Percentiles rank a stretch among this genome's conserved stretches.
Conservation (phyloP, 1,140 invertebrate species). For the Hormaphis cornu region DNA sequence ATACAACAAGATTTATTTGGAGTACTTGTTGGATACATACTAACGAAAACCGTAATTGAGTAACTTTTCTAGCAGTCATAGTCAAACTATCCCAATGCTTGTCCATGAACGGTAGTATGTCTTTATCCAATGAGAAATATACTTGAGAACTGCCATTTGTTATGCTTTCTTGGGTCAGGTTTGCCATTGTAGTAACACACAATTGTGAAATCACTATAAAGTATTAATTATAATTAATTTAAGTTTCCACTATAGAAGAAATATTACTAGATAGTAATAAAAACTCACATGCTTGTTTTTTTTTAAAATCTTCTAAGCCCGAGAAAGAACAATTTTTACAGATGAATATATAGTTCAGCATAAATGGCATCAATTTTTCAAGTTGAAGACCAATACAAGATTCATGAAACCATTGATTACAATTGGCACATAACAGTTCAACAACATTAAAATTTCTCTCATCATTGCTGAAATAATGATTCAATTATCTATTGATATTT, state of each 20-base stretch:
- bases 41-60: constrained; percentile 78
- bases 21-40: constrained; percentile 42
- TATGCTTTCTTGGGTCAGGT: constrained; percentile 66
- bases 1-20: too few species aligned
- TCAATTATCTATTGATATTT: too few species aligned
- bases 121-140: constrained; percentile 75
- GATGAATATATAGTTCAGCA: constrained; percentile 91
- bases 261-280: background rate
- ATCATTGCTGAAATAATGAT: constrained; percentile 59
- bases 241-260: background rate
- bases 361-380: constrained; percentile 86
- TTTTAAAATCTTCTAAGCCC: constrained; percentile 77
- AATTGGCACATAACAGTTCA: constrained; percentile 82
- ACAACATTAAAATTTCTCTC: constrained; percentile 81
- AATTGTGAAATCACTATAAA: constrained; percentile 83
- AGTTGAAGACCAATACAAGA: constrained; percentile 82
- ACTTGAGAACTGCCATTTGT: constrained; percentile 60
- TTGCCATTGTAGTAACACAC: constrained; percentile 88
- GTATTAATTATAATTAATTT: too few species aligned
- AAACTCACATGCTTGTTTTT: constrained; percentile 79
- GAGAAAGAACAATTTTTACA: constrained; percentile 93
- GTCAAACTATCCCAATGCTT: constrained; percentile 94
- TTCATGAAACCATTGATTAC: constrained; percentile 85
- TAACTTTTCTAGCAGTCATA: constrained; percentile 78
- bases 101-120: constrained; percentile 95